Evolutionary conservation across 1,140 invertebrate species (phyloP).

Genomic region (Cydia pomonella): DNA sequence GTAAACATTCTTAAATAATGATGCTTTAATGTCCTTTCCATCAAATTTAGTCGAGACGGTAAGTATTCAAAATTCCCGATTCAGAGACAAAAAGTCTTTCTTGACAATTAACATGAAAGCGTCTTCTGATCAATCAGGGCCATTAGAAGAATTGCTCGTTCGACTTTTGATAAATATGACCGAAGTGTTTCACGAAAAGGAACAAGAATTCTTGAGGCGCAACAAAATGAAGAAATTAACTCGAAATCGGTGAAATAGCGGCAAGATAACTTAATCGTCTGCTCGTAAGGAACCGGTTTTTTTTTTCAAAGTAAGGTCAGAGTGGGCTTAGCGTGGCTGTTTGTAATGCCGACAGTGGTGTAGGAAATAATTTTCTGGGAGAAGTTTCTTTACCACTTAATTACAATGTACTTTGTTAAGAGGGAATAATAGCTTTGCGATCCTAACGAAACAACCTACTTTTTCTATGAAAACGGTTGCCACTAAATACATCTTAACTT

Average conservation of each 20-base stretch:
- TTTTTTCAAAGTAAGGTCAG: slow-evolving; percentile 36
- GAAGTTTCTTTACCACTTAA: slow-evolving; percentile 28
- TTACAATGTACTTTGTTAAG: slow-evolving; percentile 16
- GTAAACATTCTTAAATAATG: slow-evolving; percentile 27
- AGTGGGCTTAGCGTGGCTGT: slow-evolving; percentile 41
- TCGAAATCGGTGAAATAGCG: slow-evolving; percentile 72
- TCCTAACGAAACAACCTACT: too few species aligned
- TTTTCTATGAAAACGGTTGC: too few species aligned
- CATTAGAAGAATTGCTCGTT: slow-evolving; percentile 70
- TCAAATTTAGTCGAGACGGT: slow-evolving; percentile 2
- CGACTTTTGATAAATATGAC: slow-evolving; percentile 52
- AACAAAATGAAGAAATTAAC: slow-evolving; percentile 78
- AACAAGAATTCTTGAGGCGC: slow-evolving; percentile 53
- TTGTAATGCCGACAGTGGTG: slow-evolving; percentile 36
- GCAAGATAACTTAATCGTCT: slow-evolving; percentile 73
- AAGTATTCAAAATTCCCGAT: slow-evolving; percentile 19
- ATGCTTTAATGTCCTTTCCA: slow-evolving; percentile 14
- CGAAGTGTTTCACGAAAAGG: slow-evolving; percentile 43
- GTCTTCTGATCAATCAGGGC: slow-evolving; percentile 44
- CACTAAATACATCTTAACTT: too few species aligned
- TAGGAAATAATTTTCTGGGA: slow-evolving; percentile 28
- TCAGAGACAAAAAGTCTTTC: slow-evolving; percentile 25
- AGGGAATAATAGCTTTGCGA: too few species aligned
- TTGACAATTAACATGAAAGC: slow-evolving; percentile 36
- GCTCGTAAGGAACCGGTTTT: slow-evolving; percentile 56